Evolutionary conservation across 2,888 invertebrate genomes (phyloP).

Genomic region (Agonopterix subpropinquella): DNA sequence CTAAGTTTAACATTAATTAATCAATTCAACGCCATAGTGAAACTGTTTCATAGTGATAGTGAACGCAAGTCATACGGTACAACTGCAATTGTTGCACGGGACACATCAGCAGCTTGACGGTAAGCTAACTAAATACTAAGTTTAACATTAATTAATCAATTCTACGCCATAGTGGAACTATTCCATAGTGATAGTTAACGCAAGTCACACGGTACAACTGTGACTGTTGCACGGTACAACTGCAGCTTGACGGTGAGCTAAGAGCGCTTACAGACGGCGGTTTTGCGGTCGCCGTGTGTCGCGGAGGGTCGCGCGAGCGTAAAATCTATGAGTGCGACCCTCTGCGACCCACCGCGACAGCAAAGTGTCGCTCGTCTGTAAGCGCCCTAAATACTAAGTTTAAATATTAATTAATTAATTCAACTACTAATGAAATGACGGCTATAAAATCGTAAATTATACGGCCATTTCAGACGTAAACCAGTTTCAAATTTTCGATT

Average conservation of each 20-base stretch:
- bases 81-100: slow-evolving; percentile 92
- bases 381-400: background rate
- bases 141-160: background rate
- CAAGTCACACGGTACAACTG: slow-evolving; percentile 95
- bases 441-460: too few relatives aligned
- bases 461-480: too few relatives aligned
- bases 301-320: too few relatives aligned
- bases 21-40: background rate
- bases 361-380: too few relatives aligned
- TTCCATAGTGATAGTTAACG: slow-evolving; percentile 95
- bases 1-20: background rate
- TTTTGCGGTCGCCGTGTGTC: too few relatives aligned
- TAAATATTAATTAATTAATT: background rate
- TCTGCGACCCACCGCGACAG: too few relatives aligned
- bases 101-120: slow-evolving; percentile 88
- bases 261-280: too few relatives aligned
- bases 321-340: too few relatives aligned
- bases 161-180: slow-evolving; percentile 78
- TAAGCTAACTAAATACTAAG: slow-evolving; percentile 34
- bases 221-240: slow-evolving; percentile 93
- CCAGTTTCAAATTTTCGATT: too few relatives aligned
- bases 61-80: slow-evolving; percentile 96
- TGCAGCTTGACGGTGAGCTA: slow-evolving; percentile 82
- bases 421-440: background rate
- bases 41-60: slow-evolving; percentile 97